A percentile compares a stretch with the other conserved stretches of the same genome.
Conservation (phyloP, 2,888 invertebrate genomes). For the Ochlodes sylvanus region DNA sequence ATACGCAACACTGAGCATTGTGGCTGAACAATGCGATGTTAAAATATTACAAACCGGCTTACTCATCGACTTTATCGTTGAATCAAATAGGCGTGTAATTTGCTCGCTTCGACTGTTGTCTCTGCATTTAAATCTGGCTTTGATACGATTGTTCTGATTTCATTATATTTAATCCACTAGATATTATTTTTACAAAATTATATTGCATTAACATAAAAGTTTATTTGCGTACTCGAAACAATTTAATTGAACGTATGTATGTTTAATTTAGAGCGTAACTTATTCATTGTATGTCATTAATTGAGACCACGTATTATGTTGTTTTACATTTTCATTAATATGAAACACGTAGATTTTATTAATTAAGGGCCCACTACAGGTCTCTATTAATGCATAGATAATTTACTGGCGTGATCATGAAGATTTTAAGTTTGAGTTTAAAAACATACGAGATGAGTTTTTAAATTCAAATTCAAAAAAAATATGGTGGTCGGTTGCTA, state of each 20-base stretch:
- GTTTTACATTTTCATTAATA: too few species aligned
- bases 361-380: too few species aligned
- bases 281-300: background rate
- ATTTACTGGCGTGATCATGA: too few species aligned
- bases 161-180: background rate
- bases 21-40: conserved; percentile 60
- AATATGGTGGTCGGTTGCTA: too few species aligned
- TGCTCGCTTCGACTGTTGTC: conserved; percentile 22
- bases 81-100: conserved; percentile 41
- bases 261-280: background rate
- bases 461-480: too few species aligned
- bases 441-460: too few species aligned
- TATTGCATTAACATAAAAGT: background rate
- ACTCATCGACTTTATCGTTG: conserved; percentile 54
- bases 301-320: too few species aligned
- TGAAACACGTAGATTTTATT: too few species aligned
- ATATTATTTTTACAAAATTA: background rate
- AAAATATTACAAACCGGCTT: conserved; percentile 66
- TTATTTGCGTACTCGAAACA: conserved; percentile 1
- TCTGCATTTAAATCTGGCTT: conserved; percentile 26
- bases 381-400: too few species aligned
- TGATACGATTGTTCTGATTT: conserved; percentile 20
- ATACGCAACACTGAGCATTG: conserved; percentile 66
- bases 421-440: too few species aligned
- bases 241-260: background rate